Percentiles rank a stretch among this genome's conserved stretches.
These are phyloP conservation scores for Pterocles orientalis DNA, from an alignment of 2,113 vertebrate genomes.

Conservation along the genomic window DNA sequence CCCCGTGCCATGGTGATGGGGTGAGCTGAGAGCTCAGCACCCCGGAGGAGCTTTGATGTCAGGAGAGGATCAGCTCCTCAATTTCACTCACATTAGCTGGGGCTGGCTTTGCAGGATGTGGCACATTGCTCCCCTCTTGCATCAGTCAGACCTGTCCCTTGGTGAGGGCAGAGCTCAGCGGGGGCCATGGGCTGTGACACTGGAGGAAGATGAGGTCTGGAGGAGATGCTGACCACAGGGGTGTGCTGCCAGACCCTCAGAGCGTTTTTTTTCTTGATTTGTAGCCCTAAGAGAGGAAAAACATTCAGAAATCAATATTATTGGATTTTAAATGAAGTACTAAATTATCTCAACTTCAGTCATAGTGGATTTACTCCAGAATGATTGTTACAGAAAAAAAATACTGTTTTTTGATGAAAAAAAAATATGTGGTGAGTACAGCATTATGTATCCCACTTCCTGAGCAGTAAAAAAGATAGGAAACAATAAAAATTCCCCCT, in stretches of 20 bases:
- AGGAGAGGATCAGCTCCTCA: neutral
- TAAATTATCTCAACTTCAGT: constrained; percentile 21
- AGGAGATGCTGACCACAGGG: neutral
- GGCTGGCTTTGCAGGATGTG: neutral
- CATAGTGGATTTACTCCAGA: constrained; percentile 13
- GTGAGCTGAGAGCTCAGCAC: neutral
- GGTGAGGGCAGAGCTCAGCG: neutral
- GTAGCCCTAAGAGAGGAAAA: neutral
- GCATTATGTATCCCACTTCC: neutral
- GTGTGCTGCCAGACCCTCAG: neutral
- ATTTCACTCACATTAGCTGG: neutral
- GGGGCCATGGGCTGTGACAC: fast-evolving
- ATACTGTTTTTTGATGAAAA: neutral
- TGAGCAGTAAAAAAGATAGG: neutral
- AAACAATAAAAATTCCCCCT: neutral
- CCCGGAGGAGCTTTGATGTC: neutral
- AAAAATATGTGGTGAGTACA: neutral
- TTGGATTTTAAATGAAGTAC: constrained; percentile 33
- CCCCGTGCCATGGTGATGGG: fast-evolving
- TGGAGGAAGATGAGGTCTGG: neutral
- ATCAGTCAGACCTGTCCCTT: neutral
- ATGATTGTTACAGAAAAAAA: neutral
- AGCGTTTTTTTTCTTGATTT: neutral
- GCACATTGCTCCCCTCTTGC: neutral
- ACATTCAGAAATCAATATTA: constrained; percentile 14